Percentiles rank a stretch among this genome's conserved stretches.
Conservation (phyloP, 2,113 vertebrate species). For the Oceanodroma tethys region DNA sequence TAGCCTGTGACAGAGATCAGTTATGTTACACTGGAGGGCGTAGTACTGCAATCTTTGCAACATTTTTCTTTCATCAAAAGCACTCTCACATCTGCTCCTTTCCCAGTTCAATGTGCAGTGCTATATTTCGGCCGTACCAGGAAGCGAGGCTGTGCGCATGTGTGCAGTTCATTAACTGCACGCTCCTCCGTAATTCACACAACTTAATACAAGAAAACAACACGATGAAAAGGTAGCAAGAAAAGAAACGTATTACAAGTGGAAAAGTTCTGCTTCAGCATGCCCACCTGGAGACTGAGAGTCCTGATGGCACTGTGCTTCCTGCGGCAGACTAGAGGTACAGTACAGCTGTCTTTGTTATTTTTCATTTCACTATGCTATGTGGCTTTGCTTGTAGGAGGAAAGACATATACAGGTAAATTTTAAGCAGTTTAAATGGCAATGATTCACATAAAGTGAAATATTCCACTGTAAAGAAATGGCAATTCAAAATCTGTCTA, state of each 20-base stretch:
- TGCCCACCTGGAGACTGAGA: neutral
- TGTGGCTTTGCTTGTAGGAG: neutral
- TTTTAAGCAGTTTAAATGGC: neutral
- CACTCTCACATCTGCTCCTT: neutral
- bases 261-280: neutral
- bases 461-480: accelerated
- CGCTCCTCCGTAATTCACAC: neutral
- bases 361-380: neutral
- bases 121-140: neutral
- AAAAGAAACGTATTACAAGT: accelerated
- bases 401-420: accelerated
- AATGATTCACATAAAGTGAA: neutral
- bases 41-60: accelerated
- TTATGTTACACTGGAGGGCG: neutral
- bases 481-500: neutral
- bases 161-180: accelerated
- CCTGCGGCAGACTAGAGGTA: constrained; percentile 1
- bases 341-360: accelerated
- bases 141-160: neutral
- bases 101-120: accelerated
- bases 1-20: neutral
- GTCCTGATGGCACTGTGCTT: neutral
- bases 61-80: accelerated
- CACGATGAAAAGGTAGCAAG: neutral
- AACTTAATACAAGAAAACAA: accelerated